A percentile compares a stretch with the other conserved stretches of the same genome.
phyloP scores from a whole-genome alignment of 2,113 vertebrate genomes.

The Athene noctua region DNA sequence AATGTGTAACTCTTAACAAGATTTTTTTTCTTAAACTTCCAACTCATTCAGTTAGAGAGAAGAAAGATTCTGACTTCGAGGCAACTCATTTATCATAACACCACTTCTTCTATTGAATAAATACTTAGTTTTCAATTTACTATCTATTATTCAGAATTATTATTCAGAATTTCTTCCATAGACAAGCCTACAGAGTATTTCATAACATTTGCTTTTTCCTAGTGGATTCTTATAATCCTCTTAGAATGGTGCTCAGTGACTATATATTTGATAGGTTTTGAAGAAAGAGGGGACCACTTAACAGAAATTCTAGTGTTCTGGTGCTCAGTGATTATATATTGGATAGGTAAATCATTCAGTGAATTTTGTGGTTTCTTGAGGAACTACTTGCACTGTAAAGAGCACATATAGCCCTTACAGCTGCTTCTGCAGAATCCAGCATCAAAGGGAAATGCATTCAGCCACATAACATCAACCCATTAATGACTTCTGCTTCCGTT shows the following conservation, averaged over 20 bases:
- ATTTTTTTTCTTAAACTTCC: background rate
- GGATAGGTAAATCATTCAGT: background rate
- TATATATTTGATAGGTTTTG: background rate
- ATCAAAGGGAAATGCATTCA: background rate
- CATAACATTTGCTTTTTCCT: background rate
- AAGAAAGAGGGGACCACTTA: background rate
- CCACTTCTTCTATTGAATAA: background rate
- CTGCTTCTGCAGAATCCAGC: background rate
- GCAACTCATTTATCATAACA: background rate
- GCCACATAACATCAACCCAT: background rate
- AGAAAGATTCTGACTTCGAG: background rate
- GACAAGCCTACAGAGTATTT: background rate
- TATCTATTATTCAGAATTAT: too few relatives aligned
- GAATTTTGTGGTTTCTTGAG: background rate
- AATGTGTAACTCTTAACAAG: background rate
- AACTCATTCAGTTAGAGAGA: background rate
- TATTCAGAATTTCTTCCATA: background rate
- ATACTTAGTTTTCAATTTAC: background rate
- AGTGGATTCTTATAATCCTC: background rate
- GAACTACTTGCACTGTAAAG: background rate
- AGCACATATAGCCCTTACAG: background rate
- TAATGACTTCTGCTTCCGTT: background rate
- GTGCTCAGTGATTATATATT: background rate
- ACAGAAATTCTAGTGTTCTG: background rate
- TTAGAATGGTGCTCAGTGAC: background rate